Evolutionary conservation across 2,888 invertebrate species (phyloP).

Genomic region (Drosophila paracracens): DNA sequence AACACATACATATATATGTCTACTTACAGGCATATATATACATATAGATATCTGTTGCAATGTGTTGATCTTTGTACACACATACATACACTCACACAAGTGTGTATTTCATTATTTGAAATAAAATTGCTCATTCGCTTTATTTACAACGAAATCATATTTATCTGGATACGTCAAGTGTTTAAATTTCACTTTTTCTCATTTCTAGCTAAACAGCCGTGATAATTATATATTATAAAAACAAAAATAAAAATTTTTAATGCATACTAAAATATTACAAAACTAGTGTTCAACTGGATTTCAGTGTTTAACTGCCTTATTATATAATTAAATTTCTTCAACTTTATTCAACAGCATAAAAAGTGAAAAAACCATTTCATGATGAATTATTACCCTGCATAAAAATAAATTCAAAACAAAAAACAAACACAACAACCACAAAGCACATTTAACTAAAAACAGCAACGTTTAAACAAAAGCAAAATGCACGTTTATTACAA

Average conservation of each 20-base stretch:
- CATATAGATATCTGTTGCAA: not conserved
- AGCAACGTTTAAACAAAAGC: not conserved
- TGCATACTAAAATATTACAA: constrained; percentile 6
- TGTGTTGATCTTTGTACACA: not conserved
- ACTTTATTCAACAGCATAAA: constrained; percentile 48
- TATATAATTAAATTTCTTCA: constrained; percentile 49
- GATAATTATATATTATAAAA: not conserved
- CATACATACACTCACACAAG: not conserved
- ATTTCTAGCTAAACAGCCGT: not conserved
- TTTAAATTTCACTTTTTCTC: not conserved
- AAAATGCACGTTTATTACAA: constrained; percentile 83
- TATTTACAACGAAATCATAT: constrained; percentile 6
- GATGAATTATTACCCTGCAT: constrained; percentile 19
- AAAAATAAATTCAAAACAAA: constrained; percentile 18
- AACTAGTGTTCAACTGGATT: constrained; percentile 8
- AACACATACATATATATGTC: not conserved
- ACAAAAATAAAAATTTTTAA: not conserved
- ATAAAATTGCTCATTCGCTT: not conserved
- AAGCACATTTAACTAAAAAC: constrained; percentile 9
- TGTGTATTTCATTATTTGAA: not conserved
- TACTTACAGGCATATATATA: not conserved
- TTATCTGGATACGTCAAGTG: not conserved
- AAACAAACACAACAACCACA: constrained; percentile 23
- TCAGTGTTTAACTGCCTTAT: constrained; percentile 16
- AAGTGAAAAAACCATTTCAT: constrained; percentile 39